These are phyloP conservation scores for Oryzias melastigma DNA, from an alignment of 2,113 vertebrate species.

Conservation along the genomic window DNA sequence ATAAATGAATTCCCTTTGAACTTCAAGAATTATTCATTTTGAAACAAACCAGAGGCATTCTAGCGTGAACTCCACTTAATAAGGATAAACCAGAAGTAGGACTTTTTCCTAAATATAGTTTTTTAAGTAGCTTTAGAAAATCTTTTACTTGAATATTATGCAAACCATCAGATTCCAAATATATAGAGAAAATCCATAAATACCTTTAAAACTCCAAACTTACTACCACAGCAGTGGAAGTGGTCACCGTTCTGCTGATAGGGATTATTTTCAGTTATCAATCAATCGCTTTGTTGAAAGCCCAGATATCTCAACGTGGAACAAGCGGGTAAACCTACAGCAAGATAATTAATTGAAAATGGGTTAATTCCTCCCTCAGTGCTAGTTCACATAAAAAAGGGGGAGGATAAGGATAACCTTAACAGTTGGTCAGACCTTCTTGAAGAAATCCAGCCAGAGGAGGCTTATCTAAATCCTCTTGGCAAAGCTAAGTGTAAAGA, in stretches of 20 bases:
- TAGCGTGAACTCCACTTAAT: conserved; percentile 28
- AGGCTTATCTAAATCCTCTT: conserved; percentile 74
- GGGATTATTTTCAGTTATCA: neutral
- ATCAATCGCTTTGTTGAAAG: conserved; percentile 7
- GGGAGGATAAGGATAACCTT: conserved; percentile 59
- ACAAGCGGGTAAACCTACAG: conserved; percentile 47
- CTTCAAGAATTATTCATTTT: conserved; percentile 13
- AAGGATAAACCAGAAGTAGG: conserved; percentile 18
- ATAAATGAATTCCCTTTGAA: conserved; percentile 43
- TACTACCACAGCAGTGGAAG: conserved; percentile 13
- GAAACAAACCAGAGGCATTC: conserved; percentile 9
- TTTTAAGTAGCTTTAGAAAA: conserved; percentile 22
- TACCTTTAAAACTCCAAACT: conserved; percentile 17
- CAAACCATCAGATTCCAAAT: conserved; percentile 36
- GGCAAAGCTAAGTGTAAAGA: conserved; percentile 53
- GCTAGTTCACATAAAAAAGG: conserved; percentile 45
- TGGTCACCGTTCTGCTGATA: conserved; percentile 8
- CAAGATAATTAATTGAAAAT: conserved; percentile 52
- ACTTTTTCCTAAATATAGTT: conserved; percentile 35
- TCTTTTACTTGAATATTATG: conserved; percentile 9
- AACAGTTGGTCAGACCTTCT: conserved; percentile 66
- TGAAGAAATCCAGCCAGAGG: conserved; percentile 50
- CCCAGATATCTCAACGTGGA: conserved; percentile 27
- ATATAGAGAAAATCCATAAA: conserved; percentile 11
- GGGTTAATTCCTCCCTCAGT: conserved; percentile 49